These are phyloP conservation scores for Xylocopa sonorina DNA, from an alignment of 1,140 invertebrate genomes.

Conservation along the genomic window DNA sequence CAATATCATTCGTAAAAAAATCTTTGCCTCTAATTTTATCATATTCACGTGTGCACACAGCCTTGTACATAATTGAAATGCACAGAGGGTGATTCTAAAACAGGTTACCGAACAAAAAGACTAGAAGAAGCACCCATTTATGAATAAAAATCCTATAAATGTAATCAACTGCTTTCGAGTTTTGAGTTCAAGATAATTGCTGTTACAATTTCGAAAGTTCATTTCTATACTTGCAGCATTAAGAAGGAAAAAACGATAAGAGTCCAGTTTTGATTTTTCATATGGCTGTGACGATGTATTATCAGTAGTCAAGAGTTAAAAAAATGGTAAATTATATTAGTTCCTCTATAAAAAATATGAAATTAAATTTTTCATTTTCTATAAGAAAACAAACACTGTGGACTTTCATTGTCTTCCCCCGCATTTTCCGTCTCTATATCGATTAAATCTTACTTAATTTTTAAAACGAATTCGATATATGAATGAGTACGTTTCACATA, in stretches of 20 bases:
- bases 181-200: neutral
- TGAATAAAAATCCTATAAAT: neutral
- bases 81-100: constrained; percentile 15
- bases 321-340: too few species aligned
- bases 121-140: constrained; percentile 14
- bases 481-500: too few species aligned
- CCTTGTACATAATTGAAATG: constrained; percentile 3
- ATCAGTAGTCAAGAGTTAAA: too few species aligned
- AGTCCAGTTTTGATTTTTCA: neutral
- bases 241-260: neutral
- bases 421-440: too few species aligned
- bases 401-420: too few species aligned
- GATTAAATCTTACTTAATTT: too few species aligned
- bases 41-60: constrained; percentile 6
- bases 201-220: neutral
- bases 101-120: constrained; percentile 24
- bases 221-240: neutral
- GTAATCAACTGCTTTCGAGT: neutral
- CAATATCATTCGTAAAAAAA: constrained; percentile 13
- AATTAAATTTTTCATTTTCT: too few species aligned
- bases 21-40: constrained; percentile 12
- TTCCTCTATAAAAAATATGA: too few species aligned
- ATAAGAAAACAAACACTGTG: too few species aligned
- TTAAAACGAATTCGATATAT: neutral
- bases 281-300: too few species aligned